Percentiles rank a stretch among this genome's conserved stretches.
Conservation (phyloP, 2,888 invertebrate genomes). For the Pollenia angustigena region DNA sequence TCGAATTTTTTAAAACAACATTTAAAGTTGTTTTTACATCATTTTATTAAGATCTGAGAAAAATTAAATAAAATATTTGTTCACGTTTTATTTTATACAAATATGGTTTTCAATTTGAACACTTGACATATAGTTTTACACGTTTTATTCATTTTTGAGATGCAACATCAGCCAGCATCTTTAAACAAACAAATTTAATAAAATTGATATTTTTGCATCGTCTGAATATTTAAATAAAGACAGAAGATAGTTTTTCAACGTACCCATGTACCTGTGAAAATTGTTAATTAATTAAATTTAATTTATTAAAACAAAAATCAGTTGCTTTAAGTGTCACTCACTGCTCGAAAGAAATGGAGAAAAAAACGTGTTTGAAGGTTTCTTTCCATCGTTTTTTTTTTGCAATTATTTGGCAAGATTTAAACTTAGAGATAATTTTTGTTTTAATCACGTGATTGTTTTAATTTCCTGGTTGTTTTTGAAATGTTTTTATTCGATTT, state of each 20-base stretch:
- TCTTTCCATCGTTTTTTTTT: background rate
- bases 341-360: background rate
- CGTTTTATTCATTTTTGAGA: constrained; percentile 40
- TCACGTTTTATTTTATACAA: constrained; percentile 67
- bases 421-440: constrained; percentile 42
- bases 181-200: constrained; percentile 14
- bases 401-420: constrained; percentile 41
- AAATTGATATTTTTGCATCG: constrained; percentile 1
- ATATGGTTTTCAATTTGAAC: constrained; percentile 58
- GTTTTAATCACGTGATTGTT: constrained; percentile 10
- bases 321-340: background rate
- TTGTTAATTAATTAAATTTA: constrained; percentile 56
- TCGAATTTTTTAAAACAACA: background rate
- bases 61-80: constrained; percentile 63
- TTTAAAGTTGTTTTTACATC: background rate
- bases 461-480: constrained; percentile 36
- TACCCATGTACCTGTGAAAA: constrained; percentile 2
- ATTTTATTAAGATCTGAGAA: constrained; percentile 23
- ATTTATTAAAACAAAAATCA: background rate
- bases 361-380: constrained; percentile 51
- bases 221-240: constrained; percentile 4
- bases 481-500: background rate
- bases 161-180: background rate
- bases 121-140: constrained; percentile 70
- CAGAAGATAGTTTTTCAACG: background rate